Evolutionary conservation across 2,113 vertebrate genomes (phyloP).

Genomic region (Indicator maculatus): DNA sequence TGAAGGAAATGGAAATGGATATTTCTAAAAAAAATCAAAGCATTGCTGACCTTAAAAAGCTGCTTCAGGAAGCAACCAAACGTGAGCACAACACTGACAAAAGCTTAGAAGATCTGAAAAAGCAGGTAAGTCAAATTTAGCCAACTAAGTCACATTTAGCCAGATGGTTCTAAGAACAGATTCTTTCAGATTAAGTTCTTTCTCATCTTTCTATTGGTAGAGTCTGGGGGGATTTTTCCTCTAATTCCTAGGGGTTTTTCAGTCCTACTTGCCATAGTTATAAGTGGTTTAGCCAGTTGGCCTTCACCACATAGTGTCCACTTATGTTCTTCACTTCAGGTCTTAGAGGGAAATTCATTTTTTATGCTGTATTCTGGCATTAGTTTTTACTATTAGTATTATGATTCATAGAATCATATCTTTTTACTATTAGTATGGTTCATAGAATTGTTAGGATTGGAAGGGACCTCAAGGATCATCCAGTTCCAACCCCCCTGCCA

Average conservation of each 20-base stretch:
- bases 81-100: slow-evolving; percentile 77
- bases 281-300: background rate
- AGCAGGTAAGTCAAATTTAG: slow-evolving; percentile 80
- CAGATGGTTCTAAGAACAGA: background rate
- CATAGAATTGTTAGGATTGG: too few relatives aligned
- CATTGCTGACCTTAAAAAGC: slow-evolving; percentile 80
- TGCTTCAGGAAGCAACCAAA: slow-evolving; percentile 80
- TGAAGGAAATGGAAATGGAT: slow-evolving; percentile 88
- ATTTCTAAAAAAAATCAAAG: slow-evolving; percentile 81
- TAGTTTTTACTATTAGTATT: background rate
- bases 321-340: background rate
- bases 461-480: too few relatives aligned
- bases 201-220: background rate
- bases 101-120: slow-evolving; percentile 73
- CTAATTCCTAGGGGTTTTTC: background rate
- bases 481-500: too few relatives aligned
- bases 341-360: background rate
- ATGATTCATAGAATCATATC: background rate
- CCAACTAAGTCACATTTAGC: slow-evolving; percentile 71
- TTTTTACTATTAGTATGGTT: too few relatives aligned
- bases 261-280: background rate
- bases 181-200: background rate
- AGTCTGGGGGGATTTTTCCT: background rate
- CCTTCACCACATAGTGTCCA: background rate
- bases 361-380: background rate